Percentiles rank a stretch among this genome's conserved stretches.
Evolutionary conservation across 2,888 invertebrate species (phyloP).

Genomic region (Tolmerus cingulatus): DNA sequence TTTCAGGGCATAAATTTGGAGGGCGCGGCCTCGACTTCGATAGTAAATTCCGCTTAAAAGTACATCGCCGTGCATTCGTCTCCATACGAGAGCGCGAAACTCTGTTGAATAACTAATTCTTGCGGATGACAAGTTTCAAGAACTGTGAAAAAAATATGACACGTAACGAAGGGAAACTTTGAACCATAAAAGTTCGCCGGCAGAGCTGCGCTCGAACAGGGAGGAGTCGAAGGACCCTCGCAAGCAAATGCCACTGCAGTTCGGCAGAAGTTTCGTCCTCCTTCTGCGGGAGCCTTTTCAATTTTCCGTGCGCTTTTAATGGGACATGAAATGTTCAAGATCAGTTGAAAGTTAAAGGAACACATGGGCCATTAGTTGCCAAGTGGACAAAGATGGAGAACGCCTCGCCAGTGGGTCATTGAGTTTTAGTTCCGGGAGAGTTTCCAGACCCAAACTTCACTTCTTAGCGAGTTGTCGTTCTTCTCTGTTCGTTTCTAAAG

Average conservation of each 20-base stretch:
- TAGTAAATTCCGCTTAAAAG: constrained; percentile 26
- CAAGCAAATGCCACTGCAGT: background rate
- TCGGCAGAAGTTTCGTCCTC: background rate
- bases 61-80: background rate
- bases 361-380: constrained; percentile 23
- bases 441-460: background rate
- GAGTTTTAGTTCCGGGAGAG: background rate
- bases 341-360: constrained; percentile 6
- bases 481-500: background rate
- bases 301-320: constrained; percentile 15
- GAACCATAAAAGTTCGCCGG: background rate
- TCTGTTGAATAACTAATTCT: constrained; percentile 32
- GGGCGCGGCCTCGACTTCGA: background rate
- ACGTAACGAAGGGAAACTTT: constrained; percentile 23
- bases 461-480: background rate
- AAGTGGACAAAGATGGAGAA: constrained; percentile 9
- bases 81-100: background rate
- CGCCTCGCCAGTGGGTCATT: background rate
- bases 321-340: constrained; percentile 28
- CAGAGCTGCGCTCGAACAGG: background rate
- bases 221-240: background rate
- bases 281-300: constrained; percentile 7
- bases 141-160: constrained; percentile 34
- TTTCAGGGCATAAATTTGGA: constrained; percentile 14
- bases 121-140: constrained; percentile 36